These are phyloP conservation scores for Melanotaenia maccullochi DNA, from an alignment of 2,797 vertebrate genomes.

Conservation along the genomic window DNA sequence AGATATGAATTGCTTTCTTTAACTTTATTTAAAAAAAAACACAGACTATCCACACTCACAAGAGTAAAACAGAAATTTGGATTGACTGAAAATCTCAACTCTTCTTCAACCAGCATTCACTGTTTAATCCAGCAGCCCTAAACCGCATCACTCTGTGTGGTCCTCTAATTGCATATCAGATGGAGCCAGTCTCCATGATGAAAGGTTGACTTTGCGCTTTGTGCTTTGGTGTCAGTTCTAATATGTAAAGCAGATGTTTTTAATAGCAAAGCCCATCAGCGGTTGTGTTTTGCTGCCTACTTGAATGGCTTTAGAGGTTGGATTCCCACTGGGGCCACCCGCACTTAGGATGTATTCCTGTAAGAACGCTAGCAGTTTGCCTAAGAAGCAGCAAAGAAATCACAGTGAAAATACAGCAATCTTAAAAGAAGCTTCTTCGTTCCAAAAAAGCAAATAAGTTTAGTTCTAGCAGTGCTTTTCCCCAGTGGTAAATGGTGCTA, in stretches of 20 bases:
- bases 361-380: conserved; percentile 26
- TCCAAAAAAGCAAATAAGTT: conserved; percentile 1
- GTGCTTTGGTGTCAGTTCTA: conserved; percentile 77
- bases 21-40: conserved; percentile 13
- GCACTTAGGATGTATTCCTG: conserved; percentile 58
- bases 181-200: conserved; percentile 78
- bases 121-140: conserved; percentile 53
- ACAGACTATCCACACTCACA: conserved; percentile 15
- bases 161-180: conserved; percentile 75
- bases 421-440: neutral
- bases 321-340: conserved; percentile 72
- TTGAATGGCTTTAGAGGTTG: conserved; percentile 58
- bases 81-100: conserved; percentile 5
- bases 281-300: conserved; percentile 57
- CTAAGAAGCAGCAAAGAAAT: neutral
- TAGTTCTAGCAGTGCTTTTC: neutral
- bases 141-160: conserved; percentile 79
- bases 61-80: neutral
- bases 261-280: conserved; percentile 66
- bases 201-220: conserved; percentile 75
- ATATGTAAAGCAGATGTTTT: conserved; percentile 84
- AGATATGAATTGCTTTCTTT: neutral
- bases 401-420: conserved; percentile 7
- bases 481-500: conserved; percentile 16
- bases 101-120: conserved; percentile 28